phyloP scores from a whole-genome alignment of 2,797 vertebrate genomes.

The Peromyscus attwateri region DNA sequence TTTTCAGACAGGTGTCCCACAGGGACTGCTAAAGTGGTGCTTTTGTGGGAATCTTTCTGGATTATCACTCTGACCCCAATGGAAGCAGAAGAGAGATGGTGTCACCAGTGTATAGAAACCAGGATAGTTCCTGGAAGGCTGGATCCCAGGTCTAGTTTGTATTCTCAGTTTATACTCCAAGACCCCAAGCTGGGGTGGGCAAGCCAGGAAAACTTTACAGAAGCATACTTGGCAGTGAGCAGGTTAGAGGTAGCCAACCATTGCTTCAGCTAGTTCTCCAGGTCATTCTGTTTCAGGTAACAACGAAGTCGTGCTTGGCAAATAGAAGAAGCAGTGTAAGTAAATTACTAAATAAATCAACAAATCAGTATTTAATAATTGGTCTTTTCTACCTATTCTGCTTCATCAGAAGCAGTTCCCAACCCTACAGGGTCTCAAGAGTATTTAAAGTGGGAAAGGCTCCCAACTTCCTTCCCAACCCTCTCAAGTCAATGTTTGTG shows the following conservation, averaged over 20 bases:
- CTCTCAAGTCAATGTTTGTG: not conserved
- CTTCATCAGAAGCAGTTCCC: not conserved
- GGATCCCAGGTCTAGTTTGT: not conserved
- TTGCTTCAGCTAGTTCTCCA: not conserved
- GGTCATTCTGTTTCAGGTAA: not conserved
- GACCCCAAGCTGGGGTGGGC: too few relatives aligned
- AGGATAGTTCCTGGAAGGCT: not conserved
- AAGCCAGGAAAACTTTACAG: not conserved
- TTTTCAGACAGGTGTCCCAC: not conserved
- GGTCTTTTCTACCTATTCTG: not conserved
- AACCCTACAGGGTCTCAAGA: not conserved
- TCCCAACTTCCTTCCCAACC: not conserved
- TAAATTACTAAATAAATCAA: not conserved
- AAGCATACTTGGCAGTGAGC: not conserved
- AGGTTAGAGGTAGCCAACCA: not conserved
- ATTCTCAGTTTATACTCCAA: not conserved
- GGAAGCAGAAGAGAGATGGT: not conserved
- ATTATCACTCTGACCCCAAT: not conserved
- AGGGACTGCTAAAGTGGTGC: accelerated
- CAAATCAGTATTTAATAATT: too few relatives aligned
- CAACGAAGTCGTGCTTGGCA: not conserved
- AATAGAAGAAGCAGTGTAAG: too few relatives aligned
- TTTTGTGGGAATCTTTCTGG: not conserved
- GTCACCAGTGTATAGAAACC: too few relatives aligned
- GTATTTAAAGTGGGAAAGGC: not conserved